Evolutionary conservation across 1,140 invertebrate species (phyloP).

Genomic region (Drosophila navojoa): DNA sequence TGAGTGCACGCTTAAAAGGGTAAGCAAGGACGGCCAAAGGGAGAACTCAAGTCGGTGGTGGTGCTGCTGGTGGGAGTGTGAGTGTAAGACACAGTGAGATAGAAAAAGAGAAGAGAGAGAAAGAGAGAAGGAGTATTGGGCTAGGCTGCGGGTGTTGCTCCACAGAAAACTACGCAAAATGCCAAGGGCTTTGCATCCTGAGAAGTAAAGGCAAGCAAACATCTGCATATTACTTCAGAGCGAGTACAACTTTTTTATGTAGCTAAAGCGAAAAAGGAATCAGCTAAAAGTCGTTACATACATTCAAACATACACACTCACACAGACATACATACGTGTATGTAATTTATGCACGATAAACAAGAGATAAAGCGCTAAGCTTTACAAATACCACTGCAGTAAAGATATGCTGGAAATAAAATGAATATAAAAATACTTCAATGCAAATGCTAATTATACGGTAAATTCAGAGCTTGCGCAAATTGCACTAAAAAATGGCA

Average conservation of each 20-base stretch:
- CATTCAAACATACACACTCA: background rate
- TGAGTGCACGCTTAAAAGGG: slow-evolving; percentile 28
- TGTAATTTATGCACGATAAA: slow-evolving; percentile 3
- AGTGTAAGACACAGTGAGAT: background rate
- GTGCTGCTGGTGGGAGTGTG: background rate
- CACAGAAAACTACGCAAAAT: slow-evolving; percentile 32
- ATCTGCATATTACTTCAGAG: slow-evolving; percentile 13
- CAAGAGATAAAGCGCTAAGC: slow-evolving; percentile 2
- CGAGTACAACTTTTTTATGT: slow-evolving; percentile 21
- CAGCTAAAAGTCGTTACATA: background rate
- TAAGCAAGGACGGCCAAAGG: slow-evolving; percentile 41
- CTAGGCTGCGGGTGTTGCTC: background rate
- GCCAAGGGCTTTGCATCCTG: slow-evolving; percentile 45
- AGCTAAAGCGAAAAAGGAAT: slow-evolving; percentile 11
- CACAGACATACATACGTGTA: background rate
- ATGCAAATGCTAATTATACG: no score
- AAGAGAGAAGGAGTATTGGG: background rate
- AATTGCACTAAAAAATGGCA: slow-evolving; percentile 4
- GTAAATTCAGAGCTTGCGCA: background rate
- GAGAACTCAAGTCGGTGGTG: slow-evolving; percentile 7
- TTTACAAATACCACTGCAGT: background rate
- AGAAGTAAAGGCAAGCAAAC: slow-evolving; percentile 17
- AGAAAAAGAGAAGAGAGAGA: background rate
- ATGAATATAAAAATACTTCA: no score
- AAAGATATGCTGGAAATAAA: background rate